Evolutionary conservation across 2,888 invertebrate genomes (phyloP).

Genomic region (Alloplasta piceator): DNA sequence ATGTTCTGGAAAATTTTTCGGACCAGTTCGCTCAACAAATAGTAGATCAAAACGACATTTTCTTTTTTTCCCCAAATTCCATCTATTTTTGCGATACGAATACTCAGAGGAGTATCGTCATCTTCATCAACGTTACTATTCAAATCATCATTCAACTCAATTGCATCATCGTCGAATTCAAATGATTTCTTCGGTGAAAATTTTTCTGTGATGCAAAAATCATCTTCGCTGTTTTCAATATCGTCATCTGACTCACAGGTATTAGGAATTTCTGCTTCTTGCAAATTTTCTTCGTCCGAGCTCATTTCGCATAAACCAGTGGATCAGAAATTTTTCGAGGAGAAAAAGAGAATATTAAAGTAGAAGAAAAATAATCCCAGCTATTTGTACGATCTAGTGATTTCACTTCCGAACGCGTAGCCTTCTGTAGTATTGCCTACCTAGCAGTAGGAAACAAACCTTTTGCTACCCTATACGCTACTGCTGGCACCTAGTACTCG

Average conservation of each 20-base stretch:
- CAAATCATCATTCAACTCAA: constrained; percentile 8
- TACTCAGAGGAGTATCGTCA: constrained; percentile 15
- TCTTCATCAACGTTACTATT: constrained; percentile 8
- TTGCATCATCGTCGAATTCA: constrained; percentile 12
- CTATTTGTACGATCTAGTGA: too few relatives aligned
- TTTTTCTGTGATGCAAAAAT: constrained; percentile 12
- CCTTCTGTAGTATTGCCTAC: too few relatives aligned
- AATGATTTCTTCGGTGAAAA: constrained; percentile 12
- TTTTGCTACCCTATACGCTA: too few relatives aligned
- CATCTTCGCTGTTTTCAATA: constrained; percentile 22
- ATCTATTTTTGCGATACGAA: constrained; percentile 4
- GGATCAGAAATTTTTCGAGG: too few relatives aligned
- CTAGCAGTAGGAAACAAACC: too few relatives aligned
- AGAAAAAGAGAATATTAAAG: too few relatives aligned
- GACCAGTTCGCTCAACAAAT: not conserved
- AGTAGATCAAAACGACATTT: not conserved
- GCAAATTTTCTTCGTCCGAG: too few relatives aligned
- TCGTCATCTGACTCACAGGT: constrained; percentile 10
- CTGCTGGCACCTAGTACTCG: too few relatives aligned
- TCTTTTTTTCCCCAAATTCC: not conserved
- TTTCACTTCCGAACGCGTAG: too few relatives aligned
- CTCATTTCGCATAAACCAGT: too few relatives aligned
- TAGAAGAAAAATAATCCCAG: too few relatives aligned
- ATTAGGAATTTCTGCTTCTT: too few relatives aligned
- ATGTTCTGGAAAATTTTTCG: not conserved